phyloP scores from a whole-genome alignment of 2,113 vertebrate species.

The Chionomys nivalis region DNA sequence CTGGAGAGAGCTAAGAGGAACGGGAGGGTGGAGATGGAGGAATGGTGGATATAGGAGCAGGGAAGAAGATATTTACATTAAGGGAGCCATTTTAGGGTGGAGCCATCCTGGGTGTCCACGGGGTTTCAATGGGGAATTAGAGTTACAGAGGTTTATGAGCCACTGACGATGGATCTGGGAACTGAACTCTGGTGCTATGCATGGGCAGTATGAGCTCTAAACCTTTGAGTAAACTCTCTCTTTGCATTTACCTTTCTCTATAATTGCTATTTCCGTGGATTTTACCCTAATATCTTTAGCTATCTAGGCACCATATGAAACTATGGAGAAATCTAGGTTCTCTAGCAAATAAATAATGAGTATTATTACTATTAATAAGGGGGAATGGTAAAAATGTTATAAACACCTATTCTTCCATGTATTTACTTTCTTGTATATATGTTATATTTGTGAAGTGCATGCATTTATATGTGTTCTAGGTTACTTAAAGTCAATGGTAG shows the following conservation, averaged over 20 bases:
- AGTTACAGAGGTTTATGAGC: background rate
- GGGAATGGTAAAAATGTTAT: background rate
- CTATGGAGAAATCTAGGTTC: rapidly evolving
- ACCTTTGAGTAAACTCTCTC: no score
- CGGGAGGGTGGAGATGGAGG: no score
- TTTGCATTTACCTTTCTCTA: background rate
- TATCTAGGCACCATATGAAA: background rate
- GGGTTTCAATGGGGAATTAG: no score
- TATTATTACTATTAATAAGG: background rate
- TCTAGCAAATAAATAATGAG: background rate
- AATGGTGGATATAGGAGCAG: no score
- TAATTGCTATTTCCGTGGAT: background rate
- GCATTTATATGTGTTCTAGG: background rate
- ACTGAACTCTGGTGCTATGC: background rate
- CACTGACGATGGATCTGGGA: background rate
- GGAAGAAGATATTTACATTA: no score
- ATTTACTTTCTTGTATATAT: background rate
- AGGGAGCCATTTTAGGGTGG: no score
- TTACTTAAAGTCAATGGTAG: background rate
- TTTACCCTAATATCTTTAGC: background rate
- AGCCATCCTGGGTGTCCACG: no score
- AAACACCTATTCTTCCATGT: background rate
- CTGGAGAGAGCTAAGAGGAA: no score
- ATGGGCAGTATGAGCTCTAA: background rate
- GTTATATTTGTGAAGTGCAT: background rate